Evolutionary conservation across 2,888 invertebrate species (phyloP), one percentile per base, ranked within the genome.

Genomic region (Orthosia incerta): DNA sequence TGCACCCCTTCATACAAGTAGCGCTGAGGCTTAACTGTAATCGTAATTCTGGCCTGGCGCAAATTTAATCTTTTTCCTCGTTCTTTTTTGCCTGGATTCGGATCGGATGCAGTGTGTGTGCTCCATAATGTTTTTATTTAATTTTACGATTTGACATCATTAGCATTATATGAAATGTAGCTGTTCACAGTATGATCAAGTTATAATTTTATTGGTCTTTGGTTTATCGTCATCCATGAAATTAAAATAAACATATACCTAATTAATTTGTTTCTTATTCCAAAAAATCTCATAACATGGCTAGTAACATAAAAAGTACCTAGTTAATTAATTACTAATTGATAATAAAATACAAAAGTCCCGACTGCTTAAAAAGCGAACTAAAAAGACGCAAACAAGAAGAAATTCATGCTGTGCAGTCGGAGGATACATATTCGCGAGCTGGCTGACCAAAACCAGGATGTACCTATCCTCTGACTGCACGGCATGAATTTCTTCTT

Each of bases 231-330:
- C 45, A 61, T 69, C 20, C 48, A 50, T 60, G 18, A 60, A 50
- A 76, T 55, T 69, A 26, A 60, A 77, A 75, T 77, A 46, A 56
- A 77, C 46, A 61, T 48, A 20, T 78, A 53, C 20, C 16, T 20
- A 26, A 31, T 45, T 45, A 26, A 39, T 76, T 46, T 53, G 59
- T 79, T 59, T 78, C 45, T 72, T 61, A n/a, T 61, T 77, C 16
- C 26, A 69, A 55, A 4, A 50, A 55, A 53, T 39, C 4, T 74
- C 4, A 53, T 39, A 55, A 20, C 20, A 53, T 20, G 7, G 9
- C 39, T 39, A 20, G 9, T 15, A 46, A 46, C 16, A 23, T 48
- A 46, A 7, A 45, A n/a, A 60, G n/a, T n/a, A n/a, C n/a, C n/a
- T n/a, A 60, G 15, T 45, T 26, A 46, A 61, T 60, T 45, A 45